Evolutionary conservation across 2,113 vertebrate genomes (phyloP).

Genomic region (Misgurnus mizolepis): DNA sequence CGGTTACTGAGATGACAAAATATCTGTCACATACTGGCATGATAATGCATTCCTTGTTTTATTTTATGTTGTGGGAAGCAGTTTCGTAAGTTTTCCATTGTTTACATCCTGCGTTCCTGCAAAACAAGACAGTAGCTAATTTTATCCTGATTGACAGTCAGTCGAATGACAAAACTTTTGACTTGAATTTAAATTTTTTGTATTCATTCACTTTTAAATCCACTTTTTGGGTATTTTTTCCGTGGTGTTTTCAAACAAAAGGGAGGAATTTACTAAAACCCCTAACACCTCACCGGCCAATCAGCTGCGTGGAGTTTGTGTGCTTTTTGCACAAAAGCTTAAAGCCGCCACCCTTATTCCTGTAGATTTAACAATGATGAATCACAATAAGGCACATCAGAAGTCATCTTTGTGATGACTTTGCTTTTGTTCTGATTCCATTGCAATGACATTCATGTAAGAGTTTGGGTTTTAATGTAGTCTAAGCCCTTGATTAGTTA

Average conservation of each 20-base stretch:
- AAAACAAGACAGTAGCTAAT: background rate
- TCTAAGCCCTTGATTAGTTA: background rate
- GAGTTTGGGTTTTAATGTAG: background rate
- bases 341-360: slow-evolving; percentile 2
- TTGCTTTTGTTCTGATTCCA: background rate
- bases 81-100: background rate
- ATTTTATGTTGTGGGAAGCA: background rate
- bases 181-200: background rate
- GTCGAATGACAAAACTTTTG: background rate
- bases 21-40: slow-evolving; percentile 22
- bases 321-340: slow-evolving; percentile 11
- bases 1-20: background rate
- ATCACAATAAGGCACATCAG: slow-evolving; percentile 30
- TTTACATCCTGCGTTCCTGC: background rate
- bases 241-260: background rate
- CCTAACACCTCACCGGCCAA: background rate
- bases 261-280: background rate
- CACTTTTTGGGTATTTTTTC: background rate
- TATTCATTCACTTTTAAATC: background rate
- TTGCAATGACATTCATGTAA: background rate
- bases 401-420: background rate
- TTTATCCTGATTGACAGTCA: background rate
- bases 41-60: slow-evolving; percentile 14
- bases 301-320: background rate
- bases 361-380: slow-evolving; percentile 24